phyloP scores from a whole-genome alignment of 2,113 vertebrate species.

The Hyperopisus bebe region DNA sequence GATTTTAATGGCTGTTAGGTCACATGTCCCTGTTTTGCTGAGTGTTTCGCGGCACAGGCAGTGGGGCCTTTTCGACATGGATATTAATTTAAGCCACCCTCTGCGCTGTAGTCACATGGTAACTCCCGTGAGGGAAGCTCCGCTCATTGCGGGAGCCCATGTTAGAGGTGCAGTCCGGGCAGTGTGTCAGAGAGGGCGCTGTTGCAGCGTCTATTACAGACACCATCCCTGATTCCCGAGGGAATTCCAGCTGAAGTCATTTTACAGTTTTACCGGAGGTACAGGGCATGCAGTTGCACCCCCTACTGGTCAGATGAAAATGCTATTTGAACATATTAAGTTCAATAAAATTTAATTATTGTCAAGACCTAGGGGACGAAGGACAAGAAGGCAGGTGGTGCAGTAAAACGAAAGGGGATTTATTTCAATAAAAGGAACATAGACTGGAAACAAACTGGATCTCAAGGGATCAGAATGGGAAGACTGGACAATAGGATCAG shows the following conservation, averaged over 20 bases:
- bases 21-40: not conserved
- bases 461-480: not conserved
- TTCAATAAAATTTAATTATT: not conserved
- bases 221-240: not conserved
- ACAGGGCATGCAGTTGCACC: not conserved
- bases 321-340: not conserved
- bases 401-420: not conserved
- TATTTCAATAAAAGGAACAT: not conserved
- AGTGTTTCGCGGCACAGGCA: not conserved
- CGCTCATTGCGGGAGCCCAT: not conserved
- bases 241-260: not conserved
- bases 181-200: not conserved
- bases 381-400: no score
- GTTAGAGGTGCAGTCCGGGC: not conserved
- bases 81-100: not conserved
- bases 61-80: not conserved
- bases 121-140: not conserved
- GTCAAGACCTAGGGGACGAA: not conserved
- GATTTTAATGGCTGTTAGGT: not conserved
- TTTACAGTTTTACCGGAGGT: not conserved
- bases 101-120: not conserved
- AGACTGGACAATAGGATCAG: not conserved
- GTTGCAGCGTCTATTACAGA: not conserved
- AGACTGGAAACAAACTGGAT: not conserved
- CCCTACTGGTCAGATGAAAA: not conserved